Evolutionary conservation across 2,888 invertebrate genomes (phyloP).

Genomic region (Drosophila percnosoma): DNA sequence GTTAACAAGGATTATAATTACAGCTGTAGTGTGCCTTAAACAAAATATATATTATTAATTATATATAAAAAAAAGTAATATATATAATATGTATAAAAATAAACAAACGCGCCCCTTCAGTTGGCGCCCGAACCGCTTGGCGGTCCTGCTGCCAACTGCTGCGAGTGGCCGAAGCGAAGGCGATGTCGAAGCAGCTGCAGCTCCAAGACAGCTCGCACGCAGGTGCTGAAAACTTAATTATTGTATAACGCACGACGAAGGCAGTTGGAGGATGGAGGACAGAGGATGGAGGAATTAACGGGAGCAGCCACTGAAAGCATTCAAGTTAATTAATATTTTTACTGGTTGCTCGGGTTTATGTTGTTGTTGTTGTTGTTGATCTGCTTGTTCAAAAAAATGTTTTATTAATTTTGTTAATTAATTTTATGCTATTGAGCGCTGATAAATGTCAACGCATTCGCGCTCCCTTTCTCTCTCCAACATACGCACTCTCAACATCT

Average conservation of each 20-base stretch:
- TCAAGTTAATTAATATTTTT: slow-evolving; percentile 75
- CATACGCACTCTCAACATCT: neutral
- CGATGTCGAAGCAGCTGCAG: slow-evolving; percentile 40
- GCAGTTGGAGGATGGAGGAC: slow-evolving; percentile 13
- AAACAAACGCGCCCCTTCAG: neutral
- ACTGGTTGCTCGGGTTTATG: slow-evolving; percentile 39
- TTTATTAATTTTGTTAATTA: slow-evolving; percentile 80
- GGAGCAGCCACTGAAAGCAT: slow-evolving; percentile 53
- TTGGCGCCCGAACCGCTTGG: slow-evolving; percentile 20
- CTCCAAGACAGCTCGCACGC: slow-evolving; percentile 61
- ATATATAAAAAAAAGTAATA: neutral
- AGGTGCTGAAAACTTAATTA: slow-evolving; percentile 81
- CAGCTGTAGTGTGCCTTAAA: neutral
- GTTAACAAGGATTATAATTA: neutral
- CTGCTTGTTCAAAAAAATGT: slow-evolving; percentile 57
- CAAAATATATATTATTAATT: neutral
- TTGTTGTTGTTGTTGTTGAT: slow-evolving; percentile 19
- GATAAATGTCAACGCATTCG: slow-evolving; percentile 68
- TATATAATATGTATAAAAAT: neutral
- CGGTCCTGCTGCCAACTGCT: slow-evolving; percentile 30
- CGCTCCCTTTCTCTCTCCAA: slow-evolving; percentile 8
- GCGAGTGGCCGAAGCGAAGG: slow-evolving; percentile 23
- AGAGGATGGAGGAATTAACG: slow-evolving; percentile 24
- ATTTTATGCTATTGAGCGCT: slow-evolving; percentile 67
- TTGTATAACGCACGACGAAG: slow-evolving; percentile 73